Base-by-base conservation (phyloP, 2,797 vertebrate genomes). In the Acanthornis magna region DNA sequence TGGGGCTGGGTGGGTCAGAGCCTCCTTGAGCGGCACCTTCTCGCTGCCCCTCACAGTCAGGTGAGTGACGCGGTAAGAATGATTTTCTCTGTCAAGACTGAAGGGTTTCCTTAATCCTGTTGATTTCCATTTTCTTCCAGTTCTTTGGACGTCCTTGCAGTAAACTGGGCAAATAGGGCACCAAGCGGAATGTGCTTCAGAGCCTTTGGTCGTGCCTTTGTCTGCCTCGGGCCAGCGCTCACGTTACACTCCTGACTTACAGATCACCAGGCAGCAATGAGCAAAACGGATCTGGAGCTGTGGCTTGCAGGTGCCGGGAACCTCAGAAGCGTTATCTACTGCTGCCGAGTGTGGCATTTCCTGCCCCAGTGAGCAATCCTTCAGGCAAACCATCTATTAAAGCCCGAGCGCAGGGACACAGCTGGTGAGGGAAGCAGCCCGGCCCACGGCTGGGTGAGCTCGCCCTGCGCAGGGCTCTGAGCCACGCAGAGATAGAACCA, bases 341-440 rank as follows among this genome's bases (percentile, higher is more conserved):
- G 40, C 74, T 72, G 19, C 18, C 8, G 16, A 22, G 45, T 3
- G 1, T 74, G 65, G 91, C 19, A 45, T 91, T 89, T 82, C 29
- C 55, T 53, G 60, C 42, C 54, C 2, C 11, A n/a, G 50, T 11
- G 61, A 86, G 70, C 53, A 29, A 77, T 54, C 40, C 70, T 21
- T 55, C 58, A 75, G 54, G 66, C 67, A 73, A 91, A 62, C 38
- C 23, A 20, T 29, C 50, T 16, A 25, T 82, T 88, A 88, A 58
- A 76, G 21, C 1, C 0, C 0, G 15, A n/a, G 62, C 0, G 0
- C 23, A 27, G 23, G 47, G 45, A 27, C n/a, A 9, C 27, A 0
- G 0, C 26, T 16, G 54, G 4, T 4, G 32, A 57, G 50, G 10
- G 13, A 36, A 57, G 50, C 36, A 55, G 53, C 48, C 68, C 26